These are phyloP conservation scores for Ectemnius continuus DNA, from an alignment of 2,888 invertebrate genomes.

Conservation along the genomic window DNA sequence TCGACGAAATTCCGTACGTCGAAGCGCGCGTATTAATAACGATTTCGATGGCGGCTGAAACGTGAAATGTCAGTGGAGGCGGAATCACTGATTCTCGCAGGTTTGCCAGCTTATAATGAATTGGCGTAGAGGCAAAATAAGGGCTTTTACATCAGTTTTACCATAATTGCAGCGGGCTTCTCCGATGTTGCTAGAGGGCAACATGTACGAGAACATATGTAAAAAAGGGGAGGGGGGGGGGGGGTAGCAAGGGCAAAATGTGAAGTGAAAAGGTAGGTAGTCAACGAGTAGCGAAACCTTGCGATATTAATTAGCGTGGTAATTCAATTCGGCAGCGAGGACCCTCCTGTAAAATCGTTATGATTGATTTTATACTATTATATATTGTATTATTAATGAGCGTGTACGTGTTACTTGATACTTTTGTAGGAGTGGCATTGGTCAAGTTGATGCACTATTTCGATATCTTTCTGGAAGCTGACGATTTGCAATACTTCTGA, in stretches of 20 bases:
- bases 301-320: conserved; percentile 38
- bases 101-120: conserved; percentile 26
- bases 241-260: conserved; percentile 30
- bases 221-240: conserved; percentile 37
- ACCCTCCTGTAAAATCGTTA: conserved; percentile 33
- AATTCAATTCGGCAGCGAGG: conserved; percentile 32
- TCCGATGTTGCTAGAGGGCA: neutral
- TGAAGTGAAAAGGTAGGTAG: conserved; percentile 41
- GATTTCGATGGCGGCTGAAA: conserved; percentile 24
- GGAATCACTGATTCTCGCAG: conserved; percentile 23
- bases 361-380: conserved; percentile 8
- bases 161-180: conserved; percentile 39
- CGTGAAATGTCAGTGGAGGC: conserved; percentile 39
- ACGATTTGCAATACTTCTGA: too few relatives aligned
- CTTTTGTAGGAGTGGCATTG: too few relatives aligned
- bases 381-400: too few relatives aligned
- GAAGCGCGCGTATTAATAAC: too few relatives aligned
- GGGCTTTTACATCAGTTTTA: conserved; percentile 43
- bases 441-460: too few relatives aligned
- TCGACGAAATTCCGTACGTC: too few relatives aligned
- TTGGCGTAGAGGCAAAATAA: conserved; percentile 48
- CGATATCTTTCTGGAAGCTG: too few relatives aligned
- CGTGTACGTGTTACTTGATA: too few relatives aligned
- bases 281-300: conserved; percentile 37
- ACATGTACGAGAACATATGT: conserved; percentile 35